Evolutionary conservation across 2,888 invertebrate genomes (phyloP).

Genomic region (Autographa pulchrina): DNA sequence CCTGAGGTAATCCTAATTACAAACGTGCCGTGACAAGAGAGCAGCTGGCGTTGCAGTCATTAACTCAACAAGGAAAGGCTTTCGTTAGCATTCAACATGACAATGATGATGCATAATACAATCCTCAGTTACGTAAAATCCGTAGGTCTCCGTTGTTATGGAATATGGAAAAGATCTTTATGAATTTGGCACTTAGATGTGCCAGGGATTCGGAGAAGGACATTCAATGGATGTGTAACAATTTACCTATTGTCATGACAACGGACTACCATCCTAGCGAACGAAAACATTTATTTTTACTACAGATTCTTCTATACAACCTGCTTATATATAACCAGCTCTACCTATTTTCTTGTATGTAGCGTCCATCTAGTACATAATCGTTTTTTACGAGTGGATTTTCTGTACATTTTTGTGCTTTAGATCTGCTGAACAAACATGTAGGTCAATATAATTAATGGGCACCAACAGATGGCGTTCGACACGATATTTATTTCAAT

Average conservation of each 20-base stretch:
- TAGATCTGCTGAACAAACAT: conserved; percentile 37
- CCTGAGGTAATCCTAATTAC: conserved; percentile 8
- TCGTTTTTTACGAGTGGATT: conserved; percentile 10
- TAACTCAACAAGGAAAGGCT: conserved; percentile 3
- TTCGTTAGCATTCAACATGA: background rate
- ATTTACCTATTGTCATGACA: no score
- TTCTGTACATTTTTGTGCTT: conserved; percentile 32
- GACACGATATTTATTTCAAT: conserved; percentile 52
- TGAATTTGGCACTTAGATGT: no score
- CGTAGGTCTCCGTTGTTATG: no score
- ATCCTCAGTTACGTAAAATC: background rate
- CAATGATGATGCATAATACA: background rate
- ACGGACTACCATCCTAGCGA: no score
- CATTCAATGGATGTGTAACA: no score
- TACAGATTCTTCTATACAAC: no score
- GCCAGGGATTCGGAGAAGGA: no score
- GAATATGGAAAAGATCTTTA: no score
- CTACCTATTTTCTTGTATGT: background rate
- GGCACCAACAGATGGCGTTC: conserved; percentile 34
- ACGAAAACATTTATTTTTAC: no score
- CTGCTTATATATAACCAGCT: no score
- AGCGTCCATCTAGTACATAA: background rate
- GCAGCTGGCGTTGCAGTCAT: conserved; percentile 7
- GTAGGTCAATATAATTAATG: conserved; percentile 53
- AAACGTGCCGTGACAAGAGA: background rate